Conservation (phyloP, 1,140 invertebrate genomes). For the Drosophila persimilis region DNA sequence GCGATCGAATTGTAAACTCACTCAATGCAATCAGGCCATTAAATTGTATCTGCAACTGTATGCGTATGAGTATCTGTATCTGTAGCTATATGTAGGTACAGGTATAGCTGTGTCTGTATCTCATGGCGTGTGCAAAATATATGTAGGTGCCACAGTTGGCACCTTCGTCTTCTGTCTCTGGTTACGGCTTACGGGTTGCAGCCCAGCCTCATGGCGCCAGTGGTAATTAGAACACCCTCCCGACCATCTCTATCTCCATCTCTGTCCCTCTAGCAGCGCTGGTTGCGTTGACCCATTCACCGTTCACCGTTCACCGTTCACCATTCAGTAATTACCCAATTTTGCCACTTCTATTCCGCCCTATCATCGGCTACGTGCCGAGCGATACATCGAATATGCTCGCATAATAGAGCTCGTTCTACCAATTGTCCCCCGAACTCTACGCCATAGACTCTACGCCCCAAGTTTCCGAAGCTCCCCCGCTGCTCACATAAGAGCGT, state of each 20-base stretch:
- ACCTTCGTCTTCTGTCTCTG: conserved; percentile 45
- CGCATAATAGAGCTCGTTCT: conserved; percentile 48
- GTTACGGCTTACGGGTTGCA: conserved; percentile 42
- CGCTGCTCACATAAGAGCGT: conserved; percentile 38
- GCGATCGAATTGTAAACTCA: conserved; percentile 52
- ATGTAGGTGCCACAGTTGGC: conserved; percentile 12
- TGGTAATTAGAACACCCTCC: conserved; percentile 59
- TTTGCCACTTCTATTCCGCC: conserved; percentile 34
- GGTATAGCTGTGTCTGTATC: conserved; percentile 40
- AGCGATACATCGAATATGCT: conserved; percentile 27
- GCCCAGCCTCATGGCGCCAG: conserved; percentile 63
- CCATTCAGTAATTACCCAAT: conserved; percentile 62
- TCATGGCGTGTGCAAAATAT: conserved; percentile 44
- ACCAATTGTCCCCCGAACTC: conserved; percentile 11
- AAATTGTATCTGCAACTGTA: conserved; percentile 37
- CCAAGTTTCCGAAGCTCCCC: neutral
- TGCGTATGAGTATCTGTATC: neutral
- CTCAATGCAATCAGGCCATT: conserved; percentile 67
- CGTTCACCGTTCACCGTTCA: conserved; percentile 61
- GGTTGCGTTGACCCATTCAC: conserved; percentile 44
- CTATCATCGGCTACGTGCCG: conserved; percentile 63
- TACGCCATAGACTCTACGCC: neutral
- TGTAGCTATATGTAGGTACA: conserved; percentile 17
- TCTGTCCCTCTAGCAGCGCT: conserved; percentile 5
- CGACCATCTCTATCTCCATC: neutral